Percentiles rank a stretch among this genome's conserved stretches.
Evolutionary conservation across 1,140 invertebrate species (phyloP).

Genomic region (Drosophila varians): DNA sequence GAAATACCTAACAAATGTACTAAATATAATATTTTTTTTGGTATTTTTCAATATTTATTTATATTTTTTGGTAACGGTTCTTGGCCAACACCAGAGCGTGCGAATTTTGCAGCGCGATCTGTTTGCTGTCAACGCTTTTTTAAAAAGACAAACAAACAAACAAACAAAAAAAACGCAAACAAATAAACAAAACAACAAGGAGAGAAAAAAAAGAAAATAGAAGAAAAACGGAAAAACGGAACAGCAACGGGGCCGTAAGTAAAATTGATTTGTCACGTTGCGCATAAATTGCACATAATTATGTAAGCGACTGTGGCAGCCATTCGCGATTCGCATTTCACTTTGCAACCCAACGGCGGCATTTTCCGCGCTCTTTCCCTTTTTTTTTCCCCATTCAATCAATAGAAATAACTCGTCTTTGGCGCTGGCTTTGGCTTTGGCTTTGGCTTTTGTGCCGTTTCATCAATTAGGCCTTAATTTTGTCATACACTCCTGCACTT

Average conservation of each 20-base stretch:
- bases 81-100: constrained; percentile 56
- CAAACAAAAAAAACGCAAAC: constrained; percentile 11
- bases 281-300: constrained; percentile 80
- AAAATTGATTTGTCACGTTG: constrained; percentile 83
- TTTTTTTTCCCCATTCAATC: constrained; percentile 22
- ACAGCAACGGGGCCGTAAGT: constrained; percentile 40
- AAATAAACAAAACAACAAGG: not conserved
- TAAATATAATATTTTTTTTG: too few relatives aligned
- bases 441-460: constrained; percentile 51
- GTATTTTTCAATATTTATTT: not conserved
- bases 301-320: constrained; percentile 56
- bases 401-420: constrained; percentile 59
- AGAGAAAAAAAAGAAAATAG: not conserved
- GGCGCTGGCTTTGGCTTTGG: not conserved
- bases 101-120: constrained; percentile 42
- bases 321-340: constrained; percentile 49
- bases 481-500: constrained; percentile 45
- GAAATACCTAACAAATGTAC: too few relatives aligned
- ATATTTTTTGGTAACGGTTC: constrained; percentile 21
- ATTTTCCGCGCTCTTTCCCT: not conserved
- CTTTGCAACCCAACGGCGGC: constrained; percentile 29
- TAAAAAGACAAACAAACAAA: constrained; percentile 28
- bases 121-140: constrained; percentile 38
- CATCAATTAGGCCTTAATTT: constrained; percentile 80
- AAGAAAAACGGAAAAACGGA: constrained; percentile 11